Base-by-base conservation (phyloP, 2,888 invertebrate genomes). In the Philereme vetulata region DNA sequence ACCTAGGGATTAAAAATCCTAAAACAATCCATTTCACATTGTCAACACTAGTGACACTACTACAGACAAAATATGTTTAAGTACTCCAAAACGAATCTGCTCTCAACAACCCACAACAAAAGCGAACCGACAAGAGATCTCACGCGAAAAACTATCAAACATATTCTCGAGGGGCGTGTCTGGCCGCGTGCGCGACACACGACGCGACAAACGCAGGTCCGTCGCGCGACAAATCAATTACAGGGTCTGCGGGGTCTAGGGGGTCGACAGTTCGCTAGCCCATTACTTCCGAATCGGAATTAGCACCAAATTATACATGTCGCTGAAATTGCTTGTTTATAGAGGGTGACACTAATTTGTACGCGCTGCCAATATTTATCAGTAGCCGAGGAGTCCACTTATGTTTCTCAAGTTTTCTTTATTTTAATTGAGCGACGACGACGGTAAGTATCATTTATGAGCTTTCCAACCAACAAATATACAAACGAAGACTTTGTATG, bases 211-310 rank as follows among this genome's bases (percentile, higher is more conserved):
- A 60, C 76, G 67, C 65, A 33, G 72, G 65, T 68, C 72, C 73
- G 62, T 70, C 72, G 85, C 83, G 85, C 84, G 90, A 89, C 90
- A 90, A 91, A 91, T 90, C 90, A 91, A 91, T 91, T 90, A 89
- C 85, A 86, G 83, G 81, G 82, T 80, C 77, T 76, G 77, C 65
- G 57, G 78, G 82, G 81, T 81, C 70, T 49, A 38, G 68, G 65
- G 82, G 49, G 38, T 38, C 36, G 36, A 6, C 36, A 10, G 49
- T 8, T 51, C 35, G 11, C 55, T 46, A 47, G 60, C 60, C 62
- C 58, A 58, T 62, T 58, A 55, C 90, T 86, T 86, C 89, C 88
- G 85, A 84, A 79, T 71, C 63, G 66, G 76, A 86, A 89, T 90
- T 88, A 88, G 83, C 88, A 78, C 80, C 84, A 89, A 90, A 90